phyloP scores from a whole-genome alignment of 2,113 vertebrate genomes.

The Morone saxatilis region DNA sequence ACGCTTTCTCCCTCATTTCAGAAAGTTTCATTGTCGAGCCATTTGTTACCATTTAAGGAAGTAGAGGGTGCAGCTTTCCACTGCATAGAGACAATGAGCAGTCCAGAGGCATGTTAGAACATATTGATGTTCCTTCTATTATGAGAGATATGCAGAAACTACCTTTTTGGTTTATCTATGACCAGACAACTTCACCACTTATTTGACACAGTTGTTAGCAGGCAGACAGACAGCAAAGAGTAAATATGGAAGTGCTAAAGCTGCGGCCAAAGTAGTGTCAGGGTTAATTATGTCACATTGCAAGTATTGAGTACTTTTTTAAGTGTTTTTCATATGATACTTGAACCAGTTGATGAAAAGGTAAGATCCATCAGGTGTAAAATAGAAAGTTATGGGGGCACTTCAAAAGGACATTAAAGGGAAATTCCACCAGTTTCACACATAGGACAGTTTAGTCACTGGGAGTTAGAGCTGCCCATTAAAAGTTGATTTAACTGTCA shows the following conservation, averaged over 20 bases:
- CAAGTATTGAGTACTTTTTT: background rate
- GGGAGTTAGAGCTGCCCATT: too few species aligned
- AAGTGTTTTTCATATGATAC: background rate
- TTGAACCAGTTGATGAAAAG: background rate
- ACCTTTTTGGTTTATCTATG: background rate
- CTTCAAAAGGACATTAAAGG: background rate
- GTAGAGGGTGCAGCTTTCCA: background rate
- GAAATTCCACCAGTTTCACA: background rate
- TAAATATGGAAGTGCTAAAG: background rate
- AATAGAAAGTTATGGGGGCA: background rate
- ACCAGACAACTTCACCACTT: background rate
- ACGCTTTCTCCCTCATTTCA: constrained; percentile 38
- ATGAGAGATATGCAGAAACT: background rate
- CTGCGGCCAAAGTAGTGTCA: background rate
- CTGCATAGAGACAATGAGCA: background rate
- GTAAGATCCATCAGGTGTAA: constrained; percentile 2
- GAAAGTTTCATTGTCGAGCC: constrained; percentile 35
- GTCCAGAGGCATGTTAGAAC: background rate
- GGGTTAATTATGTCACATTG: background rate
- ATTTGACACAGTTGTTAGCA: background rate
- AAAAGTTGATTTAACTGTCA: too few species aligned
- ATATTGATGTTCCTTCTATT: background rate
- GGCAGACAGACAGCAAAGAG: background rate
- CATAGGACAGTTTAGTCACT: background rate
- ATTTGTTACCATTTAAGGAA: constrained; percentile 71